Conservation (phyloP, 2,888 invertebrate genomes). For the Hydropsyche betteni region DNA sequence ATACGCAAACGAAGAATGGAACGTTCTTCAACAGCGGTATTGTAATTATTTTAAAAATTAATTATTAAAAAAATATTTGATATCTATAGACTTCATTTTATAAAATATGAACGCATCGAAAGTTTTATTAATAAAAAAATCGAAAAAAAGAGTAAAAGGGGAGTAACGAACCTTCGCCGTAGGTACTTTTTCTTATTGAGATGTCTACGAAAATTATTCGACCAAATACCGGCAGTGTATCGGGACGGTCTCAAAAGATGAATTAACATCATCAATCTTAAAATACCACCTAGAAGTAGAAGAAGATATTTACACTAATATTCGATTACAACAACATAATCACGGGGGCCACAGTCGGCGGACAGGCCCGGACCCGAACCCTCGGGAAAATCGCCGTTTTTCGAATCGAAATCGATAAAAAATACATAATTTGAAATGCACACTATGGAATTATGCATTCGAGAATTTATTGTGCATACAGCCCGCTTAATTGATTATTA, state of each 20-base stretch:
- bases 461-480: neutral
- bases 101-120: too few species aligned
- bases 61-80: too few species aligned
- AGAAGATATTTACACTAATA: conserved; percentile 32
- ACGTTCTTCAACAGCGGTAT: too few species aligned
- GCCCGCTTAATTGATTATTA: conserved; percentile 15
- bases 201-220: conserved; percentile 27
- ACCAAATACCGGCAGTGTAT: conserved; percentile 31
- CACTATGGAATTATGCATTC: neutral
- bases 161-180: conserved; percentile 5
- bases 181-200: conserved; percentile 23
- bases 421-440: too few species aligned
- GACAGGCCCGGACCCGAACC: neutral
- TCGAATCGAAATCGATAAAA: too few species aligned
- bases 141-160: neutral
- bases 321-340: conserved; percentile 33
- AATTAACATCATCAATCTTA: conserved; percentile 33
- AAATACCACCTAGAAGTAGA: conserved; percentile 31
- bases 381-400: too few species aligned
- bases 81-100: too few species aligned
- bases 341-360: conserved; percentile 10
- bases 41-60: too few species aligned
- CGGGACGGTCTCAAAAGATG: conserved; percentile 32
- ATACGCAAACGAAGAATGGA: too few species aligned
- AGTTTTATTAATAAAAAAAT: too few species aligned